phyloP scores from a whole-genome alignment of 2,888 invertebrate species.

The Synanthedon myopaeformis region DNA sequence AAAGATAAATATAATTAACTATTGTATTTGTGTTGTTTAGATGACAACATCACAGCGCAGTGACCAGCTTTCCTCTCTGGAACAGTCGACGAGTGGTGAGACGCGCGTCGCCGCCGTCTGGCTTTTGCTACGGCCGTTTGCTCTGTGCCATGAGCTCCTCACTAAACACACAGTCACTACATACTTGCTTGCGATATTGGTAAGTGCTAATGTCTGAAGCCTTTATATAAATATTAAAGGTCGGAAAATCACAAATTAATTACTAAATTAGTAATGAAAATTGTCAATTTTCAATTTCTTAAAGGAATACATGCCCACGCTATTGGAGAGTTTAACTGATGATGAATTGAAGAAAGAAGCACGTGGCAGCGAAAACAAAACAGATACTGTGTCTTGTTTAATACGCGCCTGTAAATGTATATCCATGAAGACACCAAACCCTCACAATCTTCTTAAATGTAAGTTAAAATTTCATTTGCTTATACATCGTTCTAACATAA shows the following conservation, averaged over 20 bases:
- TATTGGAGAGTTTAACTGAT: conserved; percentile 92
- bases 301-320: conserved; percentile 89
- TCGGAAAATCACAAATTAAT: too few species aligned
- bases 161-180: conserved; percentile 91
- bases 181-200: conserved; percentile 92
- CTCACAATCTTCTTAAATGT: conserved; percentile 78
- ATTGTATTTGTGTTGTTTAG: conserved; percentile 10
- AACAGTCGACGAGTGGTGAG: conserved; percentile 48
- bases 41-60: conserved; percentile 32
- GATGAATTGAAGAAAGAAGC: conserved; percentile 96
- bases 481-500: too few species aligned
- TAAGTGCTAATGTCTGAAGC: conserved; percentile 53
- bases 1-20: background rate
- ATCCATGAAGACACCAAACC: conserved; percentile 84
- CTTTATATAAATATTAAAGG: too few species aligned
- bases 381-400: conserved; percentile 94
- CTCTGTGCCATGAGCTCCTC: conserved; percentile 90
- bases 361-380: conserved; percentile 92
- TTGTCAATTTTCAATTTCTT: conserved; percentile 4
- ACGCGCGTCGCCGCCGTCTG: conserved; percentile 57
- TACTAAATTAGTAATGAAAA: too few species aligned
- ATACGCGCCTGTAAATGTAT: conserved; percentile 93
- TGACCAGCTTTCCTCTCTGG: conserved; percentile 53
- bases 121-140: conserved; percentile 88
- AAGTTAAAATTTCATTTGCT: conserved; percentile 16